These are phyloP conservation scores for Kryptopterus vitreolus DNA, from an alignment of 2,797 vertebrate genomes.

Conservation along the genomic window DNA sequence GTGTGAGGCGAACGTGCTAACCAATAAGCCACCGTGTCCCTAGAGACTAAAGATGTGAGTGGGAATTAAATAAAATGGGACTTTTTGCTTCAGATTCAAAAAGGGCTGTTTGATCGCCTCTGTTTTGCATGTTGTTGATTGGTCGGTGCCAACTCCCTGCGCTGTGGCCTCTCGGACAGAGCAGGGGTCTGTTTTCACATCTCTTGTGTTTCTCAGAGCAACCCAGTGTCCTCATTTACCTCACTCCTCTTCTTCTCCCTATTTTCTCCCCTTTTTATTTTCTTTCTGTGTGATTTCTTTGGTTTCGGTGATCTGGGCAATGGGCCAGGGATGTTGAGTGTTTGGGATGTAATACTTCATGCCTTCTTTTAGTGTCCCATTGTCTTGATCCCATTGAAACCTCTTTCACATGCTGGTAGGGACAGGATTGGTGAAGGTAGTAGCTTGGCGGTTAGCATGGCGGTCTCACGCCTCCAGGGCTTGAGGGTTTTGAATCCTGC, in stretches of 20 bases:
- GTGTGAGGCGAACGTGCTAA: too few relatives aligned
- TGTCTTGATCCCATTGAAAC: not conserved
- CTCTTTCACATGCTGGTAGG: not conserved
- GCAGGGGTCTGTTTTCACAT: slow-evolving; percentile 33
- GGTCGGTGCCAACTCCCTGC: slow-evolving; percentile 10
- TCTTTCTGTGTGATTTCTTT: slow-evolving; percentile 3
- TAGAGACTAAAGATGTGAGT: too few relatives aligned
- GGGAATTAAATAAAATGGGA: too few relatives aligned
- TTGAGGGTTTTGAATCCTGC: too few relatives aligned
- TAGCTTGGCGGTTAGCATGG: too few relatives aligned
- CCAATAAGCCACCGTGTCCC: too few relatives aligned
- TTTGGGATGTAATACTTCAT: not conserved
- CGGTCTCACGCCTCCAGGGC: too few relatives aligned
- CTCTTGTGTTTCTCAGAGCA: slow-evolving; percentile 10
- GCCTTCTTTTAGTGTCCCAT: not conserved
- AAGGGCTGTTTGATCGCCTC: not conserved
- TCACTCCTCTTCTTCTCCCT: not conserved
- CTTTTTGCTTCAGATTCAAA: too few relatives aligned
- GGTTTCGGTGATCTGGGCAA: slow-evolving; percentile 3
- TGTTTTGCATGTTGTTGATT: not conserved
- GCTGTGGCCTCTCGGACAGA: slow-evolving; percentile 7
- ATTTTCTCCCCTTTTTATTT: not conserved
- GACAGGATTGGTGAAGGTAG: too few relatives aligned
- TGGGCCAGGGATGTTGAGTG: not conserved
- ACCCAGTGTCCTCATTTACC: slow-evolving; percentile 18